A percentile compares a stretch with the other conserved stretches of the same genome.
phyloP scores from a whole-genome alignment of 2,113 vertebrate genomes.

The Rhinoptilus africanus region DNA sequence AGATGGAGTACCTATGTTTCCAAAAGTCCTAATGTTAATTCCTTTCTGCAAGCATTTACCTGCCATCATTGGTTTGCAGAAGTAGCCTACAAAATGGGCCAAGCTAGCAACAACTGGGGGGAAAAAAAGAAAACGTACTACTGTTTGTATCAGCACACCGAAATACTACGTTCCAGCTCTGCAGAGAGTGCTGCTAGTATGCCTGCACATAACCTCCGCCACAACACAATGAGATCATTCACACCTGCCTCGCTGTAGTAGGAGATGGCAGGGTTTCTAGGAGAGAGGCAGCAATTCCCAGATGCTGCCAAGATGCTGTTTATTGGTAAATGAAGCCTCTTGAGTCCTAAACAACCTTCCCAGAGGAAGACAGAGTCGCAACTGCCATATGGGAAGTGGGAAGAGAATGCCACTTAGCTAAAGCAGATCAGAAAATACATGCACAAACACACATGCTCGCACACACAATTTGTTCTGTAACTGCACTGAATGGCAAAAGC shows the following conservation, averaged over 20 bases:
- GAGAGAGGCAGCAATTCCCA: conserved; percentile 64
- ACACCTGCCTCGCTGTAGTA: conserved; percentile 53
- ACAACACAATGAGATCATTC: conserved; percentile 60
- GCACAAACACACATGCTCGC: conserved; percentile 68
- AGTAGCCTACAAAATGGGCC: neutral
- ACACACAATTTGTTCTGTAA: conserved; percentile 48
- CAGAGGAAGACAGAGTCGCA: conserved; percentile 64
- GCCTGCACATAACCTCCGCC: conserved; percentile 9
- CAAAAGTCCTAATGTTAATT: neutral
- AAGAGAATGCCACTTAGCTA: conserved; percentile 73
- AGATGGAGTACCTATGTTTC: neutral
- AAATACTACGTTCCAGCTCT: conserved; percentile 33
- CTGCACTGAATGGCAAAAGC: conserved; percentile 18
- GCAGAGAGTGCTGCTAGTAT: conserved; percentile 22
- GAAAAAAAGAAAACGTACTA: neutral
- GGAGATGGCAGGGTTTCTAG: conserved; percentile 32
- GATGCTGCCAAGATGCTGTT: conserved; percentile 73
- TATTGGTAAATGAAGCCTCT: conserved; percentile 70
- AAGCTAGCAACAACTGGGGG: neutral
- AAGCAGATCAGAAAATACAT: conserved; percentile 73
- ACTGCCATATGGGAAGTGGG: conserved; percentile 79
- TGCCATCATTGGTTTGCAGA: neutral
- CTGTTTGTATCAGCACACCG: neutral
- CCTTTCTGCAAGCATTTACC: neutral
- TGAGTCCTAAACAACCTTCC: conserved; percentile 71